Evolutionary conservation across 2,113 vertebrate species (phyloP).

Genomic region (Anhinga anhinga): DNA sequence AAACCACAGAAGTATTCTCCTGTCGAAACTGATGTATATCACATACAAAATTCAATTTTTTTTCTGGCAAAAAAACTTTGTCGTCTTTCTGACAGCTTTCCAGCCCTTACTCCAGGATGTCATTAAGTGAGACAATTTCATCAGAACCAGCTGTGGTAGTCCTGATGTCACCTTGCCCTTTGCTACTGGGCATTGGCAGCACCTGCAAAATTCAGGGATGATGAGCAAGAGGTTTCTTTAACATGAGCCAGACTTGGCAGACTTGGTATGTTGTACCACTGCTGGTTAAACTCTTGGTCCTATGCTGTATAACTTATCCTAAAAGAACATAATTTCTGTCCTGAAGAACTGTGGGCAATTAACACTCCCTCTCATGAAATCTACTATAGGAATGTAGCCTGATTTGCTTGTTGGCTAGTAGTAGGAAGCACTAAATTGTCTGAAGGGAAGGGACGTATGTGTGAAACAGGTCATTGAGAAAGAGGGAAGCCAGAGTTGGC

Average conservation of each 20-base stretch:
- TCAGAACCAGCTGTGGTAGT: not conserved
- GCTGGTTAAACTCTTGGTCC: not conserved
- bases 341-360: not conserved
- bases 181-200: not conserved
- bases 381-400: not conserved
- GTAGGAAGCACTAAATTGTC: not conserved
- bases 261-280: not conserved
- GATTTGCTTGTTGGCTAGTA: not conserved
- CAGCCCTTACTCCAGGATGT: not conserved
- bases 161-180: not conserved
- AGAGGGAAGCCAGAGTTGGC: not conserved
- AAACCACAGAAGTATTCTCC: not conserved
- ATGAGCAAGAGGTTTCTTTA: not conserved
- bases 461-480: not conserved
- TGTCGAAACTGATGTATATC: not conserved
- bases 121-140: not conserved
- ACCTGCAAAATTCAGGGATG: not conserved
- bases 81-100: not conserved
- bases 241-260: not conserved
- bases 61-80: not conserved
- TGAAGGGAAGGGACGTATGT: not conserved
- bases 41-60: not conserved
- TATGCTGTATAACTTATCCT: not conserved
- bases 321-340: not conserved
- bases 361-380: not conserved